A percentile compares a stretch with the other conserved stretches of the same genome.
phyloP scores from a whole-genome alignment of 1,140 invertebrate species.

The Eufriesea mexicana region DNA sequence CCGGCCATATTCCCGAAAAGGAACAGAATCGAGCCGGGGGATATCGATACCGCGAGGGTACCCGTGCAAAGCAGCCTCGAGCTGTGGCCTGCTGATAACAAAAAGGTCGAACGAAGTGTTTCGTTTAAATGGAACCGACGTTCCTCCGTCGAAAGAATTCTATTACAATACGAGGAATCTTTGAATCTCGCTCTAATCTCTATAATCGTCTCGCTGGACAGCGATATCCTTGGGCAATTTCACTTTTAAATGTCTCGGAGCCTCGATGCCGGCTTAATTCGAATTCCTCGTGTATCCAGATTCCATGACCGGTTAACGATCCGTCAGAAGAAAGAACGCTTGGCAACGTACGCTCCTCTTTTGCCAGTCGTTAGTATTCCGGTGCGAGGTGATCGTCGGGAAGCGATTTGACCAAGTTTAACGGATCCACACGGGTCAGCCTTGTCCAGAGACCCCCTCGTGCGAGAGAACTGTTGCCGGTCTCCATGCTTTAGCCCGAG shows the following conservation, averaged over 20 bases:
- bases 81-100: conserved; percentile 68
- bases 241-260: conserved; percentile 5
- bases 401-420: conserved; percentile 81
- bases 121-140: neutral
- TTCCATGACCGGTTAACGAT: conserved; percentile 27
- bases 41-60: conserved; percentile 28
- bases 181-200: neutral
- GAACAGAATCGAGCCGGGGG: conserved; percentile 34
- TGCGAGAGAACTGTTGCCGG: conserved; percentile 4
- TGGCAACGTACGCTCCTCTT: conserved; percentile 32
- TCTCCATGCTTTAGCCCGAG: conserved; percentile 39
- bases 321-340: conserved; percentile 24
- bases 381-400: conserved; percentile 68
- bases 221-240: neutral
- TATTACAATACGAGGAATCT: neutral
- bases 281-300: neutral
- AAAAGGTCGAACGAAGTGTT: conserved; percentile 55
- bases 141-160: neutral
- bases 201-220: neutral
- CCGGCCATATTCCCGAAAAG: conserved; percentile 46
- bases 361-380: conserved; percentile 70
- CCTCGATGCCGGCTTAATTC: neutral
- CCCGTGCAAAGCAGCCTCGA: conserved; percentile 27
- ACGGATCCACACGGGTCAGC: conserved; percentile 68
- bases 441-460: conserved; percentile 28